Evolutionary conservation across 2,888 invertebrate genomes (phyloP).

Genomic region (Ferrisia virgata): DNA sequence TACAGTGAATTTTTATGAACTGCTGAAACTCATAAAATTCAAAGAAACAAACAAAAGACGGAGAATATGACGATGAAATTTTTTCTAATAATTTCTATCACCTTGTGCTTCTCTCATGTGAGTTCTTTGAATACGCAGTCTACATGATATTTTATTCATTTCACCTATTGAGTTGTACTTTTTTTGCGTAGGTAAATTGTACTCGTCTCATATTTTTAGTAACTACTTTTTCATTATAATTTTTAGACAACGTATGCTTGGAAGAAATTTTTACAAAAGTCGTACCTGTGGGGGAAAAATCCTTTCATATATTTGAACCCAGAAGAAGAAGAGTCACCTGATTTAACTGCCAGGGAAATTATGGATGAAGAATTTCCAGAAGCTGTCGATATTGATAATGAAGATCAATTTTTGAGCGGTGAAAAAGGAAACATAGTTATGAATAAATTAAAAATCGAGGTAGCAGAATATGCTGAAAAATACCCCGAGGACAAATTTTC

Average conservation of each 20-base stretch:
- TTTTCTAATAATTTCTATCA: not conserved
- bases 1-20: not conserved
- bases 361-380: not conserved
- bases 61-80: not conserved
- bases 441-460: not conserved
- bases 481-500: too few relatives aligned
- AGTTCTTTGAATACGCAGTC: not conserved
- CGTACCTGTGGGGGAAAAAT: not conserved
- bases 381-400: not conserved
- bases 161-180: too few relatives aligned
- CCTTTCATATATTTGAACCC: not conserved
- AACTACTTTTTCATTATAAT: not conserved
- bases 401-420: not conserved
- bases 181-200: too few relatives aligned
- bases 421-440: not conserved
- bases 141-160: not conserved
- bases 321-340: not conserved
- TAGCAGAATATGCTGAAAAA: not conserved
- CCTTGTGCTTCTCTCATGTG: not conserved
- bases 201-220: too few relatives aligned
- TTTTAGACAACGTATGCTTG: not conserved
- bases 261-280: not conserved
- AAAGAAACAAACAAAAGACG: not conserved
- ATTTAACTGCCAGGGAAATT: not conserved
- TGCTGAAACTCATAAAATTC: not conserved